Evolutionary conservation across 1,140 invertebrate genomes (phyloP), one percentile per base, ranked within the genome.

Genomic region (Drosophila pallidifrons): DNA sequence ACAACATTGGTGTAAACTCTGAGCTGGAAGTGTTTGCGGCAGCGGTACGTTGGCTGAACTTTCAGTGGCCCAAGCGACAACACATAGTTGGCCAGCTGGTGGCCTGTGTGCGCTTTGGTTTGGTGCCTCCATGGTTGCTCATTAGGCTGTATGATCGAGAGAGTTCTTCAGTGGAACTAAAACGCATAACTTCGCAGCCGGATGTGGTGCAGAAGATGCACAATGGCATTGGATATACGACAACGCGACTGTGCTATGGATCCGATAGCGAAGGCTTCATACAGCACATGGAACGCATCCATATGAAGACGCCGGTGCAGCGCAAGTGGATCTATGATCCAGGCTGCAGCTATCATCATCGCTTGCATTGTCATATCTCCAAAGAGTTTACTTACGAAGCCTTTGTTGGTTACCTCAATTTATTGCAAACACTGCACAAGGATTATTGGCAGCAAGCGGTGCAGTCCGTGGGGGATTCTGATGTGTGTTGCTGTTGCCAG

Each of bases 1-100:
- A 10, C 20, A n/a, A 10, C 1, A 67, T 86, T 15, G 49, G 75
- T 0, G 78, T 86, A 8, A 86, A 86, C 38, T 28, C 78, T 0
- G 82, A 86, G 41, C 25, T 86, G 49, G 82, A 86, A 66, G 75
- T 79, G 1, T 76, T 86, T 7, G 81, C 86, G 82, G 55, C 71
- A 5, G 82, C 82, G 1, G 71, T 81, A 10, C 82, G 82, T 3
- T 86, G 82, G 82, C 35, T 86, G 1, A 79, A 79, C 13, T 43
- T 60, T 20, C 16, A 64, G 1, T 86, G 82, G 82, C 82, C 81
- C 1, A 67, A 81, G 7, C 69, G 82, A 1, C 41, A 68, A 8
- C 16, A 1, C 2, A 41, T 49, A 3, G 35, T 79, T 3, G 5
- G 25, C 0, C 35, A 65, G 11, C 70, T 85, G 0, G 1, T 52